Conservation (phyloP, 2,888 invertebrate genomes). For the Andrena haemorrhoa region DNA sequence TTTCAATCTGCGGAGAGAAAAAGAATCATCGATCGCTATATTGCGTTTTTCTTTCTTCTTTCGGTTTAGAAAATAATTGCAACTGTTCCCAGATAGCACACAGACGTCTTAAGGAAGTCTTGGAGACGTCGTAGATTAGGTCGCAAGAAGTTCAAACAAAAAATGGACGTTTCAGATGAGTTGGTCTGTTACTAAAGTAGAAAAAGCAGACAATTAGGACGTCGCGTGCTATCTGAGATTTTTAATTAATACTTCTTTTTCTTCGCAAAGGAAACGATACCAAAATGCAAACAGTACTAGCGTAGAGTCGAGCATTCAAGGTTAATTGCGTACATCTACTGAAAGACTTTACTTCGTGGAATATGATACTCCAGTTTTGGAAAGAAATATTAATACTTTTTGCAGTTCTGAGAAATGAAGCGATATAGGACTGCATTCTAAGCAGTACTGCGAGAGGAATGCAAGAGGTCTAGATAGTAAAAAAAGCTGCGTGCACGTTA, state of each 20-base stretch:
- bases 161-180: too few species aligned
- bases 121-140: too few species aligned
- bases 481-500: constrained; percentile 49
- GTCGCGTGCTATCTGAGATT: not conserved
- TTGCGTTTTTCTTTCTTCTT: not conserved
- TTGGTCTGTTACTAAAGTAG: too few species aligned
- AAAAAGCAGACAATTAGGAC: too few species aligned
- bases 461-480: constrained; percentile 9
- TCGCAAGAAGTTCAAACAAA: too few species aligned
- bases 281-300: constrained; percentile 10
- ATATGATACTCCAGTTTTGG: not conserved
- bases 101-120: too few species aligned
- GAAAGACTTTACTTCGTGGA: constrained; percentile 9
- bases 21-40: not conserved
- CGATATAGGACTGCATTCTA: constrained; percentile 14
- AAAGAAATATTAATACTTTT: not conserved
- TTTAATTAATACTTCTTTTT: not conserved
- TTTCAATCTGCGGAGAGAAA: constrained; percentile 9
- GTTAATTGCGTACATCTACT: constrained; percentile 28
- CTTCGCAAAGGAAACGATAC: constrained; percentile 17
- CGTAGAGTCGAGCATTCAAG: not conserved
- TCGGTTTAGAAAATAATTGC: not conserved
- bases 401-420: constrained; percentile 13
- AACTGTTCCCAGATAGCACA: not conserved
- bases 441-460: constrained; percentile 1